Conservation (phyloP, 1,140 invertebrate genomes). For the Platyura marginata region DNA sequence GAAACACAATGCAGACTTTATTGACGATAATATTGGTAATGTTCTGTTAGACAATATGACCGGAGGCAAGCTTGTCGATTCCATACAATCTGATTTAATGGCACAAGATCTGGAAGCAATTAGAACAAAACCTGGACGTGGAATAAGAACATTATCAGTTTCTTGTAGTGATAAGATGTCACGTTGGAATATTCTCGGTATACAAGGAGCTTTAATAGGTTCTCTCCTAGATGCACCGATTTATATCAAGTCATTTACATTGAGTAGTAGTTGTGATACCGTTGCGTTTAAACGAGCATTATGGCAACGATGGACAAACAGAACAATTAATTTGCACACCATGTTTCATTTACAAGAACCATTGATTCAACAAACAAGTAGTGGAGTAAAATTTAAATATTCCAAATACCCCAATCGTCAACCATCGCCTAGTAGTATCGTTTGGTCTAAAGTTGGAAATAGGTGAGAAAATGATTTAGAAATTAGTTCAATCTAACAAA, state of each 20-base stretch:
- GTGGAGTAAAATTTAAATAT: no score
- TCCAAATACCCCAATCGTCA: slow-evolving; percentile 18
- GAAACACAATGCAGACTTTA: slow-evolving; percentile 11
- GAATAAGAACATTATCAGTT: slow-evolving; percentile 71
- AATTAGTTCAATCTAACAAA: neutral
- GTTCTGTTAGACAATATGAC: slow-evolving; percentile 31
- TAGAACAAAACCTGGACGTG: slow-evolving; percentile 81
- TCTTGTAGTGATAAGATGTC: slow-evolving; percentile 90
- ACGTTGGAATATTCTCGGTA: slow-evolving; percentile 68
- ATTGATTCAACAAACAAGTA: no score
- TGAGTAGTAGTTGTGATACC: slow-evolving; percentile 43
- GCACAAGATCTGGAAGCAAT: slow-evolving; percentile 38
- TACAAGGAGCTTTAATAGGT: slow-evolving; percentile 62
- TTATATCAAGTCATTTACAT: slow-evolving; percentile 47
- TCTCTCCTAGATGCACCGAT: slow-evolving; percentile 46
- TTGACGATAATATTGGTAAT: neutral
- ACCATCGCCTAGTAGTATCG: slow-evolving; percentile 38
- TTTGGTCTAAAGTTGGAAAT: slow-evolving; percentile 33
- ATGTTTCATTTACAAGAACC: no score
- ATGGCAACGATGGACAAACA: slow-evolving; percentile 26
- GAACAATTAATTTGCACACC: no score
- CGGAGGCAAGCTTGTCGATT: slow-evolving; percentile 66
- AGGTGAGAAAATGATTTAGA: slow-evolving; percentile 17
- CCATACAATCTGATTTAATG: slow-evolving; percentile 32
- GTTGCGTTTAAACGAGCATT: slow-evolving; percentile 46